Evolutionary conservation across 2,113 vertebrate species (phyloP), one percentile per base, ranked within the genome.

Genomic region (Lepisosteus osseus): DNA sequence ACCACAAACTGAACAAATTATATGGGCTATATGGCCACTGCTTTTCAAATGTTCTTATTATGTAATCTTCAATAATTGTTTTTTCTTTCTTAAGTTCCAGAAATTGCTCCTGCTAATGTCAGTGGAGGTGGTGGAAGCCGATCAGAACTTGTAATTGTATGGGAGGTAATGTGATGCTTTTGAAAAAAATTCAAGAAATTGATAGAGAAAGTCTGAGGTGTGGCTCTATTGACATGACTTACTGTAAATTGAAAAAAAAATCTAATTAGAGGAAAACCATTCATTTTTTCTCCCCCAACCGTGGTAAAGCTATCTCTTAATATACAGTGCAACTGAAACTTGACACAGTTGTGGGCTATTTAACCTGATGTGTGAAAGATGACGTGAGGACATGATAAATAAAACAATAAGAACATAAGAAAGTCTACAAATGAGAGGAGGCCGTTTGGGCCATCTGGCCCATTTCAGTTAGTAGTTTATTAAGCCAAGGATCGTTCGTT

Each of bases 71-170:
- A 29, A 29, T 47, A 6, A 56, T 29, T 67, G 0, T 79, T 83
- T 86, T 80, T 61, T 84, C 75, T 76, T 59, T 44, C 73, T 83
- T 43, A 71, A 96, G 94, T 86, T 85, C 95, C 96, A 3, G 84
- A 83, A 0, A 83, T 94, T 77, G 88, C 91, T 9, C 95, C 94
- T 0, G 83, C 82, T 0, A 92, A 89, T 54, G 72, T 96, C 77
- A 86, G 87, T 0, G 95, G 94, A 65, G 96, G 94, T 7, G 94
- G 93, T 85, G 95, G 95, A 74, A 92, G 88, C 75, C 83, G 82
- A 42, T 95, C 93, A 0, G 94, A 96, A 81, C 94, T 96, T 45
- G 86, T 97, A 80, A 92, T 97, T 85, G 89, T 83, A 0, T 96
- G 95, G 94, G 93, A 97, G 93, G 95, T 96, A 93, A 88, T 84